Evolutionary conservation across 2,888 invertebrate species (phyloP), one percentile per base, ranked within the genome.

Genomic region (Drosophila merina): DNA sequence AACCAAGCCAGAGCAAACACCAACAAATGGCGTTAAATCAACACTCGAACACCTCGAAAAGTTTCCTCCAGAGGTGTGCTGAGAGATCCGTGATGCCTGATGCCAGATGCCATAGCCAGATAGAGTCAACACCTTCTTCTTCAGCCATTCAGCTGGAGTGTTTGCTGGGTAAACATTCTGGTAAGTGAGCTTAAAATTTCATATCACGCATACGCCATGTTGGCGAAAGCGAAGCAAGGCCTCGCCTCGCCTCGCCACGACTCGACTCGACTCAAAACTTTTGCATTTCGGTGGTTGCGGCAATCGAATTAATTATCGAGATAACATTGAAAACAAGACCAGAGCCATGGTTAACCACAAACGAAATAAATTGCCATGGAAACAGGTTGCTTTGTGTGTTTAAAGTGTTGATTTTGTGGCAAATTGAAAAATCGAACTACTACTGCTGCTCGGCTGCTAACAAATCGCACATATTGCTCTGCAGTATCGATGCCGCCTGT

Each of bases 161-260:
- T 57, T 62, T 58, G 48, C 62, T 4, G 30, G 30, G 33, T 54
- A 62, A 68, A 77, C 47, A 51, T 14, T 25, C 36, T 10, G 38
- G 38, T 57, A 56, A 56, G 48, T 45, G 44, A 68, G 56, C 69
- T 69, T 51, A 30, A 69, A 30, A 57, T 51, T 68, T 26, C 58
- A 66, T 60, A 75, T 72, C 50, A 62, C 67, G 62, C 62, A 79
- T 79, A 77, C 80, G 77, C 64, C 72, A 26, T 50, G 47, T 68
- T 55, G 57, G 47, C 40, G 40, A 42, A 8, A 42, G 40, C 40
- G 14, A 42, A 42, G 7, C 40, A 12, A 10, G 10, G n/a, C 10
- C 33, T 33, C 33, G 33, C n/a, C 33, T 33, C 33, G 33, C n/a
- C 36, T 14, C 14, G 14, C 14, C 14, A 14, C 14, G 14, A 14